Percentiles rank a stretch among this genome's conserved stretches.
These are phyloP conservation scores for Notoglanidium macrostoma DNA, from an alignment of 2,797 vertebrate species.

Conservation along the genomic window DNA sequence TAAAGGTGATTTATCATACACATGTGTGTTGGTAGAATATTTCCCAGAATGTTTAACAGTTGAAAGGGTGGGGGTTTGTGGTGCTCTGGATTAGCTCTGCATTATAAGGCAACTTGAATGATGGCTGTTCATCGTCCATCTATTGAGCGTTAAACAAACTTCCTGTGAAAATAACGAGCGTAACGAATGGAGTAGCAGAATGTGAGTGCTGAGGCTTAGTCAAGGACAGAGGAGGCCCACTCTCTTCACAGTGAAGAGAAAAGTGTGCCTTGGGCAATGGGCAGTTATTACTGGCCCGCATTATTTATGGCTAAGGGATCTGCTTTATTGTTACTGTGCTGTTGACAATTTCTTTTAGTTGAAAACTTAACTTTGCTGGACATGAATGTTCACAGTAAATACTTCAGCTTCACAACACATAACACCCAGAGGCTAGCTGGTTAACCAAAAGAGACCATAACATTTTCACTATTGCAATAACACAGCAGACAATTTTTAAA, in stretches of 20 bases:
- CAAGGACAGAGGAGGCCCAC: slow-evolving; percentile 53
- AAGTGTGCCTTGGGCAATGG: slow-evolving; percentile 50
- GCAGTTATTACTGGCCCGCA: slow-evolving; percentile 62
- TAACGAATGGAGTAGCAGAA: slow-evolving; percentile 63
- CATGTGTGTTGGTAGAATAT: slow-evolving; percentile 72
- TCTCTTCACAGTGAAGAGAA: slow-evolving; percentile 43
- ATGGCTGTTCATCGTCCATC: slow-evolving; percentile 60
- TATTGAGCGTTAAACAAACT: slow-evolving; percentile 69
- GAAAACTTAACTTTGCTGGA: slow-evolving; percentile 5
- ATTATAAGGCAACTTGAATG: slow-evolving; percentile 64
- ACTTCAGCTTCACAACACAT: slow-evolving; percentile 33
- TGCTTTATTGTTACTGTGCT: slow-evolving; percentile 47
- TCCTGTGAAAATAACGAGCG: slow-evolving; percentile 70
- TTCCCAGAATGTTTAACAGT: slow-evolving; percentile 70
- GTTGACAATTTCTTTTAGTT: slow-evolving; percentile 45
- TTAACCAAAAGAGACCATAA: slow-evolving; percentile 30
- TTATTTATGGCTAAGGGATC: slow-evolving; percentile 60
- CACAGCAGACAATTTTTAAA: slow-evolving; percentile 1
- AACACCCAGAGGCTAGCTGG: neutral
- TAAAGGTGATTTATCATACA: slow-evolving; percentile 78
- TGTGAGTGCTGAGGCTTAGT: slow-evolving; percentile 55
- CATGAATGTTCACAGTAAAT: slow-evolving; percentile 38
- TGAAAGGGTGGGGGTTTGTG: slow-evolving; percentile 30
- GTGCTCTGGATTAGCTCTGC: slow-evolving; percentile 63
- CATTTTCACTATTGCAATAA: slow-evolving; percentile 25